Percentiles rank a stretch among this genome's conserved stretches.
These are phyloP conservation scores for Calcarius lapponicus DNA, from an alignment of 2,797 vertebrate genomes.

Conservation along the genomic window DNA sequence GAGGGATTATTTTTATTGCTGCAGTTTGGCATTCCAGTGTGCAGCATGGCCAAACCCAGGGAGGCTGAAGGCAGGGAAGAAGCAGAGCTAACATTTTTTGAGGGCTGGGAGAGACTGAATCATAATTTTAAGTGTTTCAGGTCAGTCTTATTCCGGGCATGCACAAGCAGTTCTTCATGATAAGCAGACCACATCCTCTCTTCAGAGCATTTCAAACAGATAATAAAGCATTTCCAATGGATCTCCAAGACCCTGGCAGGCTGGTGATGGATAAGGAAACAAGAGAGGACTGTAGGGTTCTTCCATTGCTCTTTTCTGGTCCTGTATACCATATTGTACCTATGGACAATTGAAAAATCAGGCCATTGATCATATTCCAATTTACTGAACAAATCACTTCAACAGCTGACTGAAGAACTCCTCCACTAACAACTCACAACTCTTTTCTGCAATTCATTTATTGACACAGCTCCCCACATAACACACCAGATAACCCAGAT, in stretches of 20 bases:
- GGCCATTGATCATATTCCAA: too few relatives aligned
- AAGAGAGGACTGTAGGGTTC: background rate
- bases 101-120: background rate
- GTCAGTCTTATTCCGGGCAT: background rate
- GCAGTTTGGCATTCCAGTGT: background rate
- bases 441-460: too few relatives aligned
- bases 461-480: too few relatives aligned
- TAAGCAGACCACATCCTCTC: background rate
- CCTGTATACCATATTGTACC: background rate
- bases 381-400: too few relatives aligned
- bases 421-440: too few relatives aligned
- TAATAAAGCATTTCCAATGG: background rate
- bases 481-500: too few relatives aligned
- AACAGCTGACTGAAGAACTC: too few relatives aligned
- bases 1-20: constrained; percentile 28
- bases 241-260: background rate
- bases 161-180: background rate
- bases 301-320: background rate
- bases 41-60: background rate
- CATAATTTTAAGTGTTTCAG: background rate
- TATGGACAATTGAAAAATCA: background rate
- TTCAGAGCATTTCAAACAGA: background rate
- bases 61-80: background rate
- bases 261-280: background rate
- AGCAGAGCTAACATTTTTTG: background rate